These are phyloP conservation scores for Neotoma lepida DNA, from an alignment of 2,113 vertebrate genomes.

Conservation along the genomic window DNA sequence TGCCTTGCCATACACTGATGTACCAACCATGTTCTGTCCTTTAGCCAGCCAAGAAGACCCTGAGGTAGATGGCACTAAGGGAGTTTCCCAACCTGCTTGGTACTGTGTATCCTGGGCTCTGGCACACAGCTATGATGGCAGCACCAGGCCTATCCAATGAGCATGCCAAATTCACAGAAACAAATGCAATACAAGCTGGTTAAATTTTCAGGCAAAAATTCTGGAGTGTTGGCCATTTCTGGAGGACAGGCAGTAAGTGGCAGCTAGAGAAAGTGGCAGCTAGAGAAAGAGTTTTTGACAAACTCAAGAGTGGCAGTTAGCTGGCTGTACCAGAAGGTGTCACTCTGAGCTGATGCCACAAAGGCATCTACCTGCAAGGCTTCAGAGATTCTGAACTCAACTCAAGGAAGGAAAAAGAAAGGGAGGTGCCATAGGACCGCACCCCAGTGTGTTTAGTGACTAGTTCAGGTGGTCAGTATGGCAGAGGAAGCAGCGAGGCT, in stretches of 20 bases:
- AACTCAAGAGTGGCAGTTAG: constrained; percentile 41
- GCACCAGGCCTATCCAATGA: fast-evolving
- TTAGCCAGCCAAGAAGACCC: constrained; percentile 70
- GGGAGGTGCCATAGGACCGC: background rate
- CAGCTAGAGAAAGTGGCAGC: background rate
- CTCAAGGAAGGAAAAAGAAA: constrained; percentile 49
- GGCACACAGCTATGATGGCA: background rate
- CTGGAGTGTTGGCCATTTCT: background rate
- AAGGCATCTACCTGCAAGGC: constrained; percentile 40
- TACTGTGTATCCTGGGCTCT: background rate
- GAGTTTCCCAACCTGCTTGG: constrained; percentile 51
- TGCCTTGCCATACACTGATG: constrained; percentile 70
- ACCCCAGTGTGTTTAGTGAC: too few species aligned
- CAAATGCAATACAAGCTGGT: background rate
- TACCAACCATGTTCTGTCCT: constrained; percentile 70
- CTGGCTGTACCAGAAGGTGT: constrained; percentile 72
- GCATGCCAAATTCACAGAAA: background rate
- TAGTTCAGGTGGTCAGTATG: too few species aligned
- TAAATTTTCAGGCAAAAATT: too few species aligned
- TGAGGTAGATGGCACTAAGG: constrained; percentile 26
- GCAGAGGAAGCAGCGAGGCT: background rate
- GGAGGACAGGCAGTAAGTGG: constrained; percentile 52
- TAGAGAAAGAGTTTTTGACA: constrained; percentile 7
- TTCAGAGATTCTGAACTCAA: constrained; percentile 21
- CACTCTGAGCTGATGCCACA: constrained; percentile 65